Base-by-base conservation (phyloP, 2,797 vertebrate species). In the Manis crassicaudata region DNA sequence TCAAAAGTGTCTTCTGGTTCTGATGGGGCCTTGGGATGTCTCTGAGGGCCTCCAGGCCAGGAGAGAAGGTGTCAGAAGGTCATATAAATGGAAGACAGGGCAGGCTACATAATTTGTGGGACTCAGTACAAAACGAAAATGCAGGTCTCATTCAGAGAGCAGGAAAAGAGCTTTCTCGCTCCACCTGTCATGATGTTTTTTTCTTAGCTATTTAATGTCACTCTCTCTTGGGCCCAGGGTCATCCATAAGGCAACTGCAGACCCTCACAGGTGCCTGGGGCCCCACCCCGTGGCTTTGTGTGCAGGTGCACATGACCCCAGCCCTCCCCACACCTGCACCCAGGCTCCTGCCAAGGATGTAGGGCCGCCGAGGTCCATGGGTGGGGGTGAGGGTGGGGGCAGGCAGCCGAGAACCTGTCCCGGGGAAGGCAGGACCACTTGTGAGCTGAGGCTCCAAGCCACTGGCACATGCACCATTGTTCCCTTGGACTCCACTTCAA, bases 381-480 rank as follows among this genome's bases (percentile, higher is more conserved):
- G 18, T 25, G 1, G 52, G 35, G 17, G 8, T 21, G 3, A 3
- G 7, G 43, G 40, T 7, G 35, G 43, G 14, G 32, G 18, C 5
- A 0, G 65, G 32, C 63, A n/a, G 35, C 37, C 25, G 37, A 56
- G 40, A 35, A 37, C 46, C 21, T 2, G 0, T 50, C 37, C 32
- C 16, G 32, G 68, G 29, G 27, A 21, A 12, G 58, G 76, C 27
- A 1, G 23, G 73, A 32, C 40, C 25, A 21, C 10, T 1, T 5
- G 3, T 13, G 40, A 62, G 60, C 73, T 12, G 18, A 81, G 76
- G 70, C 70, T 50, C 17, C 17, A 18, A 35, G 46, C 37, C 10
- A 8, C 89, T 14, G 2, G 68, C 29, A 12, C 2, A 0, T 6
- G 18, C 54, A 16, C 32, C 23, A 0, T 35, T 14, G 20, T 63